These are phyloP conservation scores for Cyclopterus lumpus DNA, from an alignment of 2,797 vertebrate species.

Conservation along the genomic window DNA sequence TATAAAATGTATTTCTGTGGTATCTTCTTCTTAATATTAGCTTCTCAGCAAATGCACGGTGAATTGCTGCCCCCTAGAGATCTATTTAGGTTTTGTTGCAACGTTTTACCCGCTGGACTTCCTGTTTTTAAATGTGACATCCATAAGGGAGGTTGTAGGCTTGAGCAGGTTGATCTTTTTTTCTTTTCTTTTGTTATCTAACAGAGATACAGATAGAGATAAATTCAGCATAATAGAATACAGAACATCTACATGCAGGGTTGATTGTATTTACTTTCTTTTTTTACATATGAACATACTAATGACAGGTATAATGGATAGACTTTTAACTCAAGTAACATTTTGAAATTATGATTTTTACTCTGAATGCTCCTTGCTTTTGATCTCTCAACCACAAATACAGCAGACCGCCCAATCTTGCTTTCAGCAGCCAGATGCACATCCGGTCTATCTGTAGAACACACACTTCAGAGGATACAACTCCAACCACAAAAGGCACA, in stretches of 20 bases:
- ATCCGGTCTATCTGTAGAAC: neutral
- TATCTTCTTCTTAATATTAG: neutral
- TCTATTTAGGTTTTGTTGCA: neutral
- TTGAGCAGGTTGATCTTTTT: no score
- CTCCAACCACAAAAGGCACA: neutral
- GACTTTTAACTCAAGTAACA: neutral
- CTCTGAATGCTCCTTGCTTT: neutral
- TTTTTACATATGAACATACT: neutral
- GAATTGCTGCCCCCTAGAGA: slow-evolving; percentile 55
- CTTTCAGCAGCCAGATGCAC: neutral
- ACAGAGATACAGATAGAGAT: neutral
- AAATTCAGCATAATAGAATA: neutral
- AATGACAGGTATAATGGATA: neutral
- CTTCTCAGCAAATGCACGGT: neutral
- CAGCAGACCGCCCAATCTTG: neutral
- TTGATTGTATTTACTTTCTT: no score
- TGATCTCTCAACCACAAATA: neutral
- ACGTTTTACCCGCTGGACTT: neutral
- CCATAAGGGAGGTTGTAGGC: neutral
- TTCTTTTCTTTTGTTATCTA: no score
- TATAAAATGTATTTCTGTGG: neutral
- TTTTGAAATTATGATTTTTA: neutral
- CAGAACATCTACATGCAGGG: no score
- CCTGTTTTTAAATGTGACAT: neutral
- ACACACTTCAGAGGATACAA: neutral